A percentile compares a stretch with the other conserved stretches of the same genome.
These are phyloP conservation scores for Hermaeophaga mercurialis DNA, from an alignment of 2,888 invertebrate species.

Conservation along the genomic window DNA sequence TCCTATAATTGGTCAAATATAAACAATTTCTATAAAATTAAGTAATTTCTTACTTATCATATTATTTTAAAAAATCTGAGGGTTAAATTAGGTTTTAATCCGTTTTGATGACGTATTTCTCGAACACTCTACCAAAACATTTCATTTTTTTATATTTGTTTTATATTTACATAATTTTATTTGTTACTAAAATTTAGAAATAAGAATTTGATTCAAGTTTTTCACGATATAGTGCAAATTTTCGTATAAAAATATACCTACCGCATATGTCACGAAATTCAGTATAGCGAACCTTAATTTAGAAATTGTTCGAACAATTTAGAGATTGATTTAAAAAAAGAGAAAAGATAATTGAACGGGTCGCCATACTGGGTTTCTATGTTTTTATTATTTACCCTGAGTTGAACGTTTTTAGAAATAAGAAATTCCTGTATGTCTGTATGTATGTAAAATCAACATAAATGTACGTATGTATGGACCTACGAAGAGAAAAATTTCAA, in stretches of 20 bases:
- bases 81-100: no score
- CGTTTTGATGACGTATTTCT: neutral
- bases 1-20: no score
- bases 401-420: constrained; percentile 42
- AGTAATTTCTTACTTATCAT: no score
- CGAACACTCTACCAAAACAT: constrained; percentile 18
- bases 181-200: constrained; percentile 18
- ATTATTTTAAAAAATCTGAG: no score
- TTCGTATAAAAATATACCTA: constrained; percentile 27
- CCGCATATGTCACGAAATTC: constrained; percentile 24
- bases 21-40: no score
- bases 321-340: constrained; percentile 38
- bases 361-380: constrained; percentile 35
- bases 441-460: constrained; percentile 57
- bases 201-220: constrained; percentile 29
- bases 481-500: constrained; percentile 56
- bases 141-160: constrained; percentile 28
- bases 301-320: constrained; percentile 42
- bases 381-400: constrained; percentile 34
- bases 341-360: constrained; percentile 42
- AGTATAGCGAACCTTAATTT: constrained; percentile 24
- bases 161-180: constrained; percentile 29
- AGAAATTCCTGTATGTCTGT: constrained; percentile 57
- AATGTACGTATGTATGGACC: constrained; percentile 57
- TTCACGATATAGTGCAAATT: constrained; percentile 30